phyloP scores from a whole-genome alignment of 2,888 invertebrate genomes.

The Lycaena phlaeas region DNA sequence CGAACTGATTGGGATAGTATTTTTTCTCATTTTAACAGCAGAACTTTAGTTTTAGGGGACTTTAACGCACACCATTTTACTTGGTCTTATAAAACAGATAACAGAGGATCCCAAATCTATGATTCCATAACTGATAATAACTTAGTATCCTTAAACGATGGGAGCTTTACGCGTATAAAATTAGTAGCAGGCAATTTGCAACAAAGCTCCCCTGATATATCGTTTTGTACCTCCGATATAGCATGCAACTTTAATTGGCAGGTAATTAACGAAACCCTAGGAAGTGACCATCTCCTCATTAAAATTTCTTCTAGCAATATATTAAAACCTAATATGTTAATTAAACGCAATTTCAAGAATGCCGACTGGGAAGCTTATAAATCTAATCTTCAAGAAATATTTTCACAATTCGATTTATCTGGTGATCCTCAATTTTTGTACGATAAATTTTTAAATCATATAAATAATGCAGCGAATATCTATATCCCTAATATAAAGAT shows the following conservation, averaged over 20 bases:
- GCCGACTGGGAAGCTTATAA: not conserved
- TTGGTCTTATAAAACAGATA: not conserved
- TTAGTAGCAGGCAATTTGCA: constrained; percentile 18
- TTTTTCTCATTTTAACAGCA: not conserved
- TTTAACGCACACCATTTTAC: not conserved
- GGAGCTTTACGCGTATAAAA: constrained; percentile 15
- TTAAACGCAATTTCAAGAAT: too few species aligned
- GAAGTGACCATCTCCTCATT: constrained; percentile 18
- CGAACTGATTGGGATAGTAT: not conserved
- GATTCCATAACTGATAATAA: constrained; percentile 16
- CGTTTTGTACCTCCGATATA: constrained; percentile 15
- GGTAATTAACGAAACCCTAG: constrained; percentile 17
- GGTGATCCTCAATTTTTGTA: not conserved
- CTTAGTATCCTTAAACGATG: constrained; percentile 17
- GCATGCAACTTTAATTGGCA: constrained; percentile 15
- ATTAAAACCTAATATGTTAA: not conserved
- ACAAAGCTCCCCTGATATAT: constrained; percentile 20
- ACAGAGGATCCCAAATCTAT: constrained; percentile 19
- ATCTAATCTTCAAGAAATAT: not conserved
- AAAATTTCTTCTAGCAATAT: constrained; percentile 8
- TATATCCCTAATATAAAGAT: constrained; percentile 4
- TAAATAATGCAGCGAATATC: not conserved
- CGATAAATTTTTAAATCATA: not conserved
- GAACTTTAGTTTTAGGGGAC: not conserved
- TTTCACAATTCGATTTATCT: not conserved